Base-by-base conservation (phyloP, 2,888 invertebrate genomes). In the Melikaiella ostensackeni region DNA sequence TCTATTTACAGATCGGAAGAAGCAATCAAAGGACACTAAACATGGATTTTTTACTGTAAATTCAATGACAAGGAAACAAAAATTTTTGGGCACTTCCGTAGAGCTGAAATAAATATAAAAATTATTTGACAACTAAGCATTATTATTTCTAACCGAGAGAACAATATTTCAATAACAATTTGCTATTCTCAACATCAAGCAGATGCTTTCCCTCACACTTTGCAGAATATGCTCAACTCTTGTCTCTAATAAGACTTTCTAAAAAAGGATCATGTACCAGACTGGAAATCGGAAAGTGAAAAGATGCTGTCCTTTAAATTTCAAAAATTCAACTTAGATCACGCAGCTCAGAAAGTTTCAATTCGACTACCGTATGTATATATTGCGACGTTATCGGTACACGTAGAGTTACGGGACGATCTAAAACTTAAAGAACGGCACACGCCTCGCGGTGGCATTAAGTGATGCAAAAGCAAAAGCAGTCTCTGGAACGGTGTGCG, bases 391-490 rank as follows among this genome's bases (percentile, higher is more conserved):
- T 79, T 75, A 64, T 77, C 70, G 79, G 80, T 84, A 2, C 30
- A 83, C 82, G 2, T 3, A 13, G 38, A 38, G 13, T 13, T 38
- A 13, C 38, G 16, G 16, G 42, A 42, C 42, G 33, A 84, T 84
- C 81, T 77, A 79, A 76, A 80, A 78, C 78, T 82, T 79, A 79
- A 79, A 87, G 85, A 87, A 87, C 88, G 90, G 91, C 91, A 89
- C 91, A 90, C 90, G 90, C 90, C 91, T 90, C 86, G 88, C 89
- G 85, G 86, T 88, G 88, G 88, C 88, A 86, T 84, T 86, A 85
- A 82, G 83, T 84, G 81, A 82, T 78, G 79, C 46, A 42, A 66
- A 42, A 42, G 66, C 35, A 64, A 64, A 64, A 42, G 64, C 38
- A 64, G 38, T 42, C 35, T 38, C 64, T 78, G 77, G 79, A 75